These are phyloP conservation scores for Dendrolimus houi DNA, from an alignment of 2,888 invertebrate genomes.

Conservation along the genomic window DNA sequence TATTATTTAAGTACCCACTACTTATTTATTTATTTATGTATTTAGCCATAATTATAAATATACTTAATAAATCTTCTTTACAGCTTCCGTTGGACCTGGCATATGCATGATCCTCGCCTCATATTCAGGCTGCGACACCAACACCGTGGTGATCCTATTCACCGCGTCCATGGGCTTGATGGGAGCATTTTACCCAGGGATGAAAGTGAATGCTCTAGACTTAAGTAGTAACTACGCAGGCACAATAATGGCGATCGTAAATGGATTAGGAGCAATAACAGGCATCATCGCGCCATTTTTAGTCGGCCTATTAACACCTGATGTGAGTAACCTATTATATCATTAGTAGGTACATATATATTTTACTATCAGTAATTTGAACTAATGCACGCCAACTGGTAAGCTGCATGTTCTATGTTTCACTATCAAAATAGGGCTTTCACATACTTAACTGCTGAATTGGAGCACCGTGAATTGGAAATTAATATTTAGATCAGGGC, in stretches of 20 bases:
- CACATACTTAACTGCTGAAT: too few species aligned
- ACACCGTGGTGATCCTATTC: constrained; percentile 77
- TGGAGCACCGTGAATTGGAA: too few species aligned
- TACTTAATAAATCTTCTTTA: constrained; percentile 1
- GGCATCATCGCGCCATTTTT: constrained; percentile 83
- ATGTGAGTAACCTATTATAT: constrained; percentile 58
- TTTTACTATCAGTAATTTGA: too few species aligned
- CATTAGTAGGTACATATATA: too few species aligned
- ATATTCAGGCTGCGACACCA: constrained; percentile 80
- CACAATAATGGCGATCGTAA: constrained; percentile 81
- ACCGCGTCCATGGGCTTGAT: constrained; percentile 82
- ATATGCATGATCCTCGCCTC: constrained; percentile 81
- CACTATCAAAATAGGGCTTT: too few species aligned
- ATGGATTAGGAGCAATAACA: constrained; percentile 83
- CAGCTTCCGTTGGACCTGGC: constrained; percentile 81
- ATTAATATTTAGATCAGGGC: too few species aligned
- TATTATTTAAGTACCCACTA: too few species aligned
- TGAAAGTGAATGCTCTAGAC: constrained; percentile 82
- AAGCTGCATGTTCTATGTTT: too few species aligned
- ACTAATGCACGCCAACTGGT: too few species aligned
- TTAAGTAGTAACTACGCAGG: constrained; percentile 81
- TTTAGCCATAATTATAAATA: too few species aligned
- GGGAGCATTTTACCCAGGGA: constrained; percentile 83
- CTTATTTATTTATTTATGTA: too few species aligned
- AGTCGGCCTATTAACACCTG: constrained; percentile 79